Percentiles rank a stretch among this genome's conserved stretches.
phyloP scores from a whole-genome alignment of 2,888 invertebrate genomes.

The Volucella inflata region DNA sequence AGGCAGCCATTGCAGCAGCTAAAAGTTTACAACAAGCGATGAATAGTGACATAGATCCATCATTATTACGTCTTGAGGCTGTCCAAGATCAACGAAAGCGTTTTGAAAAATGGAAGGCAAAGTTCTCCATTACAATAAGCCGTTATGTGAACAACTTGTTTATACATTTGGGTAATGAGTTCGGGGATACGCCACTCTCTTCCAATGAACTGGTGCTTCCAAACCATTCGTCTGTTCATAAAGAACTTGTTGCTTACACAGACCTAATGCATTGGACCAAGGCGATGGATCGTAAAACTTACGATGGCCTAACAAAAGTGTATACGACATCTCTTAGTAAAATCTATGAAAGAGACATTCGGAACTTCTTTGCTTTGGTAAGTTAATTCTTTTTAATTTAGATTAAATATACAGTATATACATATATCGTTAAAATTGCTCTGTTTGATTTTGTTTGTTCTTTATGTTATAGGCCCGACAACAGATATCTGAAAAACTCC shows the following conservation, averaged over 20 bases:
- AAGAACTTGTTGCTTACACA: conserved; percentile 93
- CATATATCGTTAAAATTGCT: background rate
- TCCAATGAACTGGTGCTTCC: conserved; percentile 87
- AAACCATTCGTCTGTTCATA: conserved; percentile 91
- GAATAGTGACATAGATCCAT: conserved; percentile 87
- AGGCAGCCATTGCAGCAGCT: conserved; percentile 88
- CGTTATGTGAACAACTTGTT: conserved; percentile 97
- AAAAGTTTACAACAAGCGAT: conserved; percentile 90
- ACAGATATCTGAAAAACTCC: conserved; percentile 81
- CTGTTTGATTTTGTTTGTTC: background rate
- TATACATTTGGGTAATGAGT: conserved; percentile 94
- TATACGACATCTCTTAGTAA: conserved; percentile 93
- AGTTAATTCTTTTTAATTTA: background rate
- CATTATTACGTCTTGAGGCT: conserved; percentile 88
- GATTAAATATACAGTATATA: background rate
- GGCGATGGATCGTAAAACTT: conserved; percentile 92
- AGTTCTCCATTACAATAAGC: conserved; percentile 92
- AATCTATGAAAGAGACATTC: conserved; percentile 94
- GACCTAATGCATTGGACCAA: conserved; percentile 97
- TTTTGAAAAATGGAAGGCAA: conserved; percentile 90
- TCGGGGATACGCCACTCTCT: conserved; percentile 85
- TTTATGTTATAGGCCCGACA: conserved; percentile 79
- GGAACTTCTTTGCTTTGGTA: conserved; percentile 81
- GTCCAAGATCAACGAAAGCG: conserved; percentile 92
- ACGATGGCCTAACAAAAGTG: conserved; percentile 91